Evolutionary conservation across 2,888 invertebrate genomes (phyloP).

Genomic region (Acronicta aceris): DNA sequence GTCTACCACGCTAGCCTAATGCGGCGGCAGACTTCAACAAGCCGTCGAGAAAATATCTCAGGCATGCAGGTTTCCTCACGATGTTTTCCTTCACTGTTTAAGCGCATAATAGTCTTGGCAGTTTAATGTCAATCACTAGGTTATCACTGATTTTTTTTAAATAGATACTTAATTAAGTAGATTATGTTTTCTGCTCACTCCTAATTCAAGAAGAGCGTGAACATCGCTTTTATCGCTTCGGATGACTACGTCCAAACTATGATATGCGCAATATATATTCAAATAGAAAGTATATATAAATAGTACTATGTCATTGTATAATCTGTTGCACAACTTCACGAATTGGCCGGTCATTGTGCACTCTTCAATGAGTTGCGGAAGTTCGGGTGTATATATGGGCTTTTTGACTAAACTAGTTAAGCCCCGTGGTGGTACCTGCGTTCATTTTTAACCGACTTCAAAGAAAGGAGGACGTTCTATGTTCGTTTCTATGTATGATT

Average conservation of each 20-base stretch:
- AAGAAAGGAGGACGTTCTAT: too few relatives aligned
- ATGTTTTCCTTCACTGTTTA: too few relatives aligned
- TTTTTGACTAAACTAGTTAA: neutral
- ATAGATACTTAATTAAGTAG: neutral
- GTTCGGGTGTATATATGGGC: neutral
- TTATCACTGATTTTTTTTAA: too few relatives aligned
- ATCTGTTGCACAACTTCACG: conserved; percentile 22
- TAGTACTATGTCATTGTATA: conserved; percentile 26
- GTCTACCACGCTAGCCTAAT: too few relatives aligned
- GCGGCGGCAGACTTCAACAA: too few relatives aligned
- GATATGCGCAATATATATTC: conserved; percentile 7
- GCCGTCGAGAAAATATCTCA: too few relatives aligned
- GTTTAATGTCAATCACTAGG: too few relatives aligned
- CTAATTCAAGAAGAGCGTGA: neutral
- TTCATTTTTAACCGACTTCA: too few relatives aligned
- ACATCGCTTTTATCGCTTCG: conserved; percentile 5
- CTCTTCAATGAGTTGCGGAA: conserved; percentile 33
- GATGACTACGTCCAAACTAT: conserved; percentile 19
- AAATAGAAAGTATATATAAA: conserved; percentile 47
- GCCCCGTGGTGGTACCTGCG: too few relatives aligned
- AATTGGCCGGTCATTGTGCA: conserved; percentile 25
- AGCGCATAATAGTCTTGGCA: too few relatives aligned
- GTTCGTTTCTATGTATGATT: too few relatives aligned
- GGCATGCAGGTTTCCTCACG: too few relatives aligned
- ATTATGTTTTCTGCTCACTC: neutral